phyloP scores from a whole-genome alignment of 2,888 invertebrate species.

The Autographa pulchrina region DNA sequence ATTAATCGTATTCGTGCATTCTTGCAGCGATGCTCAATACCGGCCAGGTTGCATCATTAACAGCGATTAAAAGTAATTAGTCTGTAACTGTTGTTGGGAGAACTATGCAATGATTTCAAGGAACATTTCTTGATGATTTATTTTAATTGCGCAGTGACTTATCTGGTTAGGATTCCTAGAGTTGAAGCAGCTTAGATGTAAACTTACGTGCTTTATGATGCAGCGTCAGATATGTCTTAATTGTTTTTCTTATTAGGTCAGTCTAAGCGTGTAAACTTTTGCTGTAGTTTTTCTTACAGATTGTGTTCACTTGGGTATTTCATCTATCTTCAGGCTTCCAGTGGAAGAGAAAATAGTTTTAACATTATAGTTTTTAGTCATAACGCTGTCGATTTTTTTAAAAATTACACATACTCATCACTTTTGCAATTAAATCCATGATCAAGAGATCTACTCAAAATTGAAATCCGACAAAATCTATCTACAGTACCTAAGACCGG shows the following conservation, averaged over 20 bases:
- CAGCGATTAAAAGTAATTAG: constrained; percentile 51
- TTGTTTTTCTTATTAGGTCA: not conserved
- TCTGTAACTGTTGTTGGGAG: constrained; percentile 35
- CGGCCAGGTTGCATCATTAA: constrained; percentile 41
- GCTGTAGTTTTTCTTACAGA: not conserved
- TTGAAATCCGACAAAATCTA: not conserved
- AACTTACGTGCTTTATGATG: constrained; percentile 12
- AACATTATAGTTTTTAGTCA: no score
- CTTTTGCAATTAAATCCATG: not conserved
- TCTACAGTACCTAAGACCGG: not conserved
- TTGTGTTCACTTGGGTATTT: not conserved
- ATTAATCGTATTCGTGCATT: constrained; percentile 43
- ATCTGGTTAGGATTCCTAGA: constrained; percentile 22
- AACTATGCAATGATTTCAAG: constrained; percentile 24
- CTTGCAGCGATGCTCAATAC: constrained; percentile 35
- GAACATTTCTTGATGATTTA: constrained; percentile 22
- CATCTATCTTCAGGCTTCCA: no score
- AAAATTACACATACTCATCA: not conserved
- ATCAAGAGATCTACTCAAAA: not conserved
- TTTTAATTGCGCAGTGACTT: constrained; percentile 7
- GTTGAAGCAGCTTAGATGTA: not conserved
- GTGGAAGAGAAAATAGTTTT: no score
- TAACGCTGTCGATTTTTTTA: no score
- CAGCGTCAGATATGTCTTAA: constrained; percentile 19
- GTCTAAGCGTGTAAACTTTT: not conserved